Base-by-base conservation (phyloP, 2,113 vertebrate genomes). In the Mystacornis crossleyi region DNA sequence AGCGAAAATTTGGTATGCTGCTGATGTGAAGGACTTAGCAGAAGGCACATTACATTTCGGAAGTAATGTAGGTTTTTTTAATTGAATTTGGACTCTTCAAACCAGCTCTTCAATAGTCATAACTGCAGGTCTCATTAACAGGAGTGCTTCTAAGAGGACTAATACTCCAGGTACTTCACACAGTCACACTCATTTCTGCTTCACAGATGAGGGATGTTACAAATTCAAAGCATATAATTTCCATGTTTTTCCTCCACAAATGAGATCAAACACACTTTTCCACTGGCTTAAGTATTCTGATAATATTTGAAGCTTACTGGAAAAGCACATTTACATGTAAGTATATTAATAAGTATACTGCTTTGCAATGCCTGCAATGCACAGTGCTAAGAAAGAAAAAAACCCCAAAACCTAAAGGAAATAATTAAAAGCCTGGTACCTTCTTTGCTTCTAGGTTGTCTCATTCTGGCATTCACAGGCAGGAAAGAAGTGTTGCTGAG, bases 371-470 rank as follows among this genome's bases (percentile, higher is more conserved):
- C 45, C 75, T 72, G 33, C 24, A 75, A 82, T 43, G 26, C 24
- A 81, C 25, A 48, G 48, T 24, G 26, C 14, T 91, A 74, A 90
- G 71, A 85, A 48, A 70, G 42, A 54, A 23, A 74, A n/a, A 55
- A 6, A 72, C 15, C 14, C 10, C 20, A 26, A 77, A 91, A 21
- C 7, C 21, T 53, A 73, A 92, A 66, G 23, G 14, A 66, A 85
- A 74, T 69, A 71, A 79, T 57, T n/a, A 81, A 94, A 95, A 95
- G 54, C 9, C 29, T 58, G 82, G 74, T 97, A 98, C 98, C 98
- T 98, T 97, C 95, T 83, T 96, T 89, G n/a, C 83, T 93, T 95
- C 5, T 86, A 82, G 86, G 95, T 70, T 97, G 95, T 86, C 96
- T 97, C 45, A 93, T 85, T 93, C 72, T 88, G 38, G 83, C 42